Percentiles rank a stretch among this genome's conserved stretches.
These are phyloP conservation scores for Notothenia coriiceps DNA, from an alignment of 2,113 vertebrate genomes.

Conservation along the genomic window DNA sequence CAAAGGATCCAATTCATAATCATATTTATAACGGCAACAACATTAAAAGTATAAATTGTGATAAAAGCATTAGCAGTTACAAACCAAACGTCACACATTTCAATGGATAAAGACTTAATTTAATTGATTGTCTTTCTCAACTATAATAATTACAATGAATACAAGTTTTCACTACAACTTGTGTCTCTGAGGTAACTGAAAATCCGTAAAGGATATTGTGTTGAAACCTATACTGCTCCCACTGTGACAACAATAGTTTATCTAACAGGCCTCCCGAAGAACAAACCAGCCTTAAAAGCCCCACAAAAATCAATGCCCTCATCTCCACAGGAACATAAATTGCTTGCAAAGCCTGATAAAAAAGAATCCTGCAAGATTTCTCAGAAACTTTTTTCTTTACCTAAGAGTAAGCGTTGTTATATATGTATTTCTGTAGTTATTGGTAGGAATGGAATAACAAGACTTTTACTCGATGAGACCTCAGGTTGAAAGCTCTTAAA, in stretches of 20 bases:
- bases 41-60: neutral
- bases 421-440: constrained; percentile 3
- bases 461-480: neutral
- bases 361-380: constrained; percentile 15
- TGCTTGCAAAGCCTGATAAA: constrained; percentile 24
- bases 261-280: constrained; percentile 12
- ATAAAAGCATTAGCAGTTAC: neutral
- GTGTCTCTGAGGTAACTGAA: neutral
- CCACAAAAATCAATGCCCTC: constrained; percentile 41
- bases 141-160: neutral
- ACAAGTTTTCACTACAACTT: neutral
- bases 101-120: neutral
- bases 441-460: neutral
- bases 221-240: constrained; percentile 6
- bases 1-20: neutral
- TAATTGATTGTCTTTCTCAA: neutral
- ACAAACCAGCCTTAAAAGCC: constrained; percentile 28
- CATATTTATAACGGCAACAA: neutral
- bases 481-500: constrained; percentile 27
- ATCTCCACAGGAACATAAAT: constrained; percentile 33
- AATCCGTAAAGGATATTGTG: neutral
- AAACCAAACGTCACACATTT: neutral
- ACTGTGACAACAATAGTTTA: constrained; percentile 13
- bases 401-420: neutral
- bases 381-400: constrained; percentile 10